phyloP scores from a whole-genome alignment of 2,888 invertebrate species.

The Noctua janthina region DNA sequence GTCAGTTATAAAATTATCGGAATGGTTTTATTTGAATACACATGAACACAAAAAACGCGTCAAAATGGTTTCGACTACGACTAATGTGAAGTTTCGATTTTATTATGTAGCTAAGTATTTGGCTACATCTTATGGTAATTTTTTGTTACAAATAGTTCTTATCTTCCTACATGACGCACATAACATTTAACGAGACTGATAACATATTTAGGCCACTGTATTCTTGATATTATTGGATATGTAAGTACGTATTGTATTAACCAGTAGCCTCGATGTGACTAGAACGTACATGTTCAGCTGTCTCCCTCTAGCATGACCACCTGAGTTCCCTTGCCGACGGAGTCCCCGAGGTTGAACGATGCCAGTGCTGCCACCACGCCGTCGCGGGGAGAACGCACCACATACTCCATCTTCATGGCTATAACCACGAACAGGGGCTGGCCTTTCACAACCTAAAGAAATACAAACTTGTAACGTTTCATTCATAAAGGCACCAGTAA shows the following conservation, averaged over 20 bases:
- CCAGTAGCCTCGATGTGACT: constrained; percentile 30
- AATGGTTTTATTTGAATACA: background rate
- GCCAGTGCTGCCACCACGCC: constrained; percentile 94
- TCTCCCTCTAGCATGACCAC: constrained; percentile 89
- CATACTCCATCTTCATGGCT: constrained; percentile 99
- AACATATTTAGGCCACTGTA: constrained; percentile 33
- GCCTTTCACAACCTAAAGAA: constrained; percentile 93
- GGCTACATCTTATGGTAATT: background rate
- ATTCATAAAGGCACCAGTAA: background rate
- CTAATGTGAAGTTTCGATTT: background rate
- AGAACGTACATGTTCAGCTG: constrained; percentile 44
- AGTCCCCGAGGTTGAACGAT: constrained; percentile 94
- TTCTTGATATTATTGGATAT: constrained; percentile 11
- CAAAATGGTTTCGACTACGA: background rate
- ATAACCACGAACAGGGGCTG: constrained; percentile 98
- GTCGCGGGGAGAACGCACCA: constrained; percentile 95
- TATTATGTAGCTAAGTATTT: background rate
- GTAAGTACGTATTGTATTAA: constrained; percentile 3
- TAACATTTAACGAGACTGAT: constrained; percentile 21
- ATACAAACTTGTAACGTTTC: constrained; percentile 11
- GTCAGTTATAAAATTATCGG: background rate
- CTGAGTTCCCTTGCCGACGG: constrained; percentile 94
- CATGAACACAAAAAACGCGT: background rate
- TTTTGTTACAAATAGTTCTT: constrained; percentile 10
- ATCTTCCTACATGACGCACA: constrained; percentile 5